Conservation (phyloP, 2,888 invertebrate species). For the Sclerodermus sp. region DNA sequence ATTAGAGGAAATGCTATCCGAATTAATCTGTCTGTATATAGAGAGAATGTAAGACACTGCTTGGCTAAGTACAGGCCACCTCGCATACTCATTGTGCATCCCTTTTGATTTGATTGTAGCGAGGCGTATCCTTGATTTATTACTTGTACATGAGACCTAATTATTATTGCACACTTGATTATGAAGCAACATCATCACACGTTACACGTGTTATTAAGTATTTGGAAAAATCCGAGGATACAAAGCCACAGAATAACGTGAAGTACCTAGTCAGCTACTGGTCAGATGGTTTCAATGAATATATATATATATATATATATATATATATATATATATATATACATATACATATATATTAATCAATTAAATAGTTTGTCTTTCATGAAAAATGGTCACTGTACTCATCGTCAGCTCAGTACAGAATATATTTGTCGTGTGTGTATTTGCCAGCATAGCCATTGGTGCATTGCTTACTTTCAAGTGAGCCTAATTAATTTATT, state of each 20-base stretch:
- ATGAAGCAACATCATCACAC: not conserved
- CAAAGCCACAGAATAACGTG: slow-evolving; percentile 55
- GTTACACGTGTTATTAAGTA: too few relatives aligned
- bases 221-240: too few relatives aligned
- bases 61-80: slow-evolving; percentile 42
- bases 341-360: too few relatives aligned
- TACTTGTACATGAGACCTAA: slow-evolving; percentile 32
- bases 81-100: slow-evolving; percentile 59
- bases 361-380: slow-evolving; percentile 42
- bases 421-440: slow-evolving; percentile 3
- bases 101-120: slow-evolving; percentile 47
- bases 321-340: too few relatives aligned
- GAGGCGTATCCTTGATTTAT: slow-evolving; percentile 48
- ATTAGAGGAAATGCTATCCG: too few relatives aligned
- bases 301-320: too few relatives aligned
- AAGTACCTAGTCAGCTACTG: slow-evolving; percentile 29
- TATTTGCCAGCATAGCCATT: slow-evolving; percentile 50
- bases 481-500: slow-evolving; percentile 36
- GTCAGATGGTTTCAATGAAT: too few relatives aligned
- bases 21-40: too few relatives aligned
- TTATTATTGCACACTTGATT: slow-evolving; percentile 18
- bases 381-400: slow-evolving; percentile 57
- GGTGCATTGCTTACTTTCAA: slow-evolving; percentile 47
- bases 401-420: slow-evolving; percentile 37
- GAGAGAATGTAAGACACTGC: slow-evolving; percentile 22